phyloP scores from a whole-genome alignment of 2,888 invertebrate species.

The Herminia tarsipennalis region DNA sequence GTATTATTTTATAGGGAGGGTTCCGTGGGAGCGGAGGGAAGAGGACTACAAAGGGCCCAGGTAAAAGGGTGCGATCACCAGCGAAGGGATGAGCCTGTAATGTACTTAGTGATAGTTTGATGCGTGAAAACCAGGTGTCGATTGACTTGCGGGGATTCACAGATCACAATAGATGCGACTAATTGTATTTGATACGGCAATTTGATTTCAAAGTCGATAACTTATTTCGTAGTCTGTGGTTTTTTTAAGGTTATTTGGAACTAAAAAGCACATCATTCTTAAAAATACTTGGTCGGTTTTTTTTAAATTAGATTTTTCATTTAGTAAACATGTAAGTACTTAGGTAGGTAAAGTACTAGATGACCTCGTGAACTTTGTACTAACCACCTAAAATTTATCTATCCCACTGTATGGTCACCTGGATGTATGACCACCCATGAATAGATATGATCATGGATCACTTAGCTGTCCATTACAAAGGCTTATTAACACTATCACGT shows the following conservation, averaged over 20 bases:
- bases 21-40: conserved; percentile 68
- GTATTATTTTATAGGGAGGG: conserved; percentile 71
- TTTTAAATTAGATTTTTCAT: too few relatives aligned
- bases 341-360: too few relatives aligned
- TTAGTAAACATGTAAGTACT: too few relatives aligned
- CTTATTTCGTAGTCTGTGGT: neutral
- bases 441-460: too few relatives aligned
- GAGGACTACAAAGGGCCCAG: conserved; percentile 51
- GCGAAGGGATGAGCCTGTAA: conserved; percentile 67
- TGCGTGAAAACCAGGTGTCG: conserved; percentile 62
- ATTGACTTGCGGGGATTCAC: conserved; percentile 49
- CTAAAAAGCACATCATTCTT: conserved; percentile 4
- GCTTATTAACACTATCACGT: too few relatives aligned
- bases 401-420: too few relatives aligned
- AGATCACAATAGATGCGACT: conserved; percentile 32
- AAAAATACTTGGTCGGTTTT: neutral
- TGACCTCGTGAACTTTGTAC: too few relatives aligned
- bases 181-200: conserved; percentile 40
- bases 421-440: too few relatives aligned
- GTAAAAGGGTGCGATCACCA: conserved; percentile 51
- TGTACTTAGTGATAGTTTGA: conserved; percentile 64
- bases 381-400: too few relatives aligned
- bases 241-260: neutral
- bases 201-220: conserved; percentile 11
- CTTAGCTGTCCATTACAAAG: too few relatives aligned